Evolutionary conservation across 1,140 invertebrate species (phyloP).

Genomic region (Subanguina moxae): DNA sequence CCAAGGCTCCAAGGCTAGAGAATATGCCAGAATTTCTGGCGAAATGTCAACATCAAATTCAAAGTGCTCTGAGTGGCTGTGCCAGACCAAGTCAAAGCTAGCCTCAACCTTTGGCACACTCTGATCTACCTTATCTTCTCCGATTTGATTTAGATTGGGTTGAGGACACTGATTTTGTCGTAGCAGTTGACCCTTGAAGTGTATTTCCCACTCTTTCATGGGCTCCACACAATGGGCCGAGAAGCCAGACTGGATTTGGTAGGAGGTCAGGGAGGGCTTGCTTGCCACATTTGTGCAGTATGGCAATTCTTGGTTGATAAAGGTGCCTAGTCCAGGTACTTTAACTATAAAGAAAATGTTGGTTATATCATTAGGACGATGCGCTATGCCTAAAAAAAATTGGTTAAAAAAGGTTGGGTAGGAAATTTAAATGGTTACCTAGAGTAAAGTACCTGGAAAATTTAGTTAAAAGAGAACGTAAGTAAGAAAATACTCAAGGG

Average conservation of each 20-base stretch:
- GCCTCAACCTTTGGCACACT: constrained; percentile 22
- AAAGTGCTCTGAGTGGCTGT: constrained; percentile 44
- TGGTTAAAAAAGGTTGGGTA: too few species aligned
- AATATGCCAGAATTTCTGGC: constrained; percentile 47
- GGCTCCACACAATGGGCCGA: constrained; percentile 40
- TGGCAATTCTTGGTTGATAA: constrained; percentile 42
- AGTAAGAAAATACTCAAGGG: too few species aligned
- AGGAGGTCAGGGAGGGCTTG: constrained; percentile 12
- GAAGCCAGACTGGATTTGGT: constrained; percentile 43
- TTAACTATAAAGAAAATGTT: constrained; percentile 50
- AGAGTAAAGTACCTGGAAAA: too few species aligned
- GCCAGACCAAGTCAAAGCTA: constrained; percentile 43
- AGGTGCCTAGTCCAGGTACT: constrained; percentile 47
- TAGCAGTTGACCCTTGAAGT: constrained; percentile 38
- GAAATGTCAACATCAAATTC: constrained; percentile 49
- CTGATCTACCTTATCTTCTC: constrained; percentile 16
- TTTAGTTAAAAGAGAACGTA: too few species aligned
- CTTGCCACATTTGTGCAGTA: constrained; percentile 3
- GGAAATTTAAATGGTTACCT: too few species aligned
- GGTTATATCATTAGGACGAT: constrained; percentile 42
- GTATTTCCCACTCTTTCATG: constrained; percentile 45
- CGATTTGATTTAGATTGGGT: constrained; percentile 19
- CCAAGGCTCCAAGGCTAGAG: constrained; percentile 51
- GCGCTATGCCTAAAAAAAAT: constrained; percentile 36
- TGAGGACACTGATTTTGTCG: constrained; percentile 8